Percentiles rank a stretch among this genome's conserved stretches.
Evolutionary conservation across 2,888 invertebrate species (phyloP).

Genomic region (Ennomos erosarius): DNA sequence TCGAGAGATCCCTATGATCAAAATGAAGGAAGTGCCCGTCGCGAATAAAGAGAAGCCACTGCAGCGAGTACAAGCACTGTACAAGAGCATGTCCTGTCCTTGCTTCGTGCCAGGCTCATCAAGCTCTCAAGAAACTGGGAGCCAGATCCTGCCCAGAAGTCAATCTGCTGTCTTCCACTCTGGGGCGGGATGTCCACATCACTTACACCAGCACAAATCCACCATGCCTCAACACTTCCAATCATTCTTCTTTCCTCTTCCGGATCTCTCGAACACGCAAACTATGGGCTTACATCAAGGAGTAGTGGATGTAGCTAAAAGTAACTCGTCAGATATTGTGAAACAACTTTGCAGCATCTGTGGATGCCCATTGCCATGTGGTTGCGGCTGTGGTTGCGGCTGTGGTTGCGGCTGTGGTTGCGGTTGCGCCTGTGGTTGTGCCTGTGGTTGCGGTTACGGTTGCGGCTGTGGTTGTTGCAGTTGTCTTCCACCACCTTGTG

Average conservation of each 20-base stretch:
- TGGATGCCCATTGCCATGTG: conserved; percentile 38
- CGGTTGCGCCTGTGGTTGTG: conserved; percentile 28
- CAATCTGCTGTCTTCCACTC: conserved; percentile 41
- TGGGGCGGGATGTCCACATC: conserved; percentile 12
- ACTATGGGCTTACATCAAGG: neutral
- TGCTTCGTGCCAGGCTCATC: conserved; percentile 32
- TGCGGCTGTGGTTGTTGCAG: conserved; percentile 5
- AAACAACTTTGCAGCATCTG: conserved; percentile 38
- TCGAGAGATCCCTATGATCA: conserved; percentile 44
- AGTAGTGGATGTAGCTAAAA: neutral
- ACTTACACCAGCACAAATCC: conserved; percentile 4
- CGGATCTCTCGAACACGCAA: neutral
- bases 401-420: conserved; percentile 5
- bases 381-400: conserved; percentile 2
- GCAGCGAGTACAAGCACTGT: conserved; percentile 30
- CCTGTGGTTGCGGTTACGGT: conserved; percentile 28
- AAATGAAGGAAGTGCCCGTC: conserved; percentile 40
- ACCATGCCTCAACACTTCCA: conserved; percentile 17
- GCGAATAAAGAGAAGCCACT: conserved; percentile 26
- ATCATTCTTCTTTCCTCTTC: conserved; percentile 26
- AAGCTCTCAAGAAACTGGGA: conserved; percentile 6
- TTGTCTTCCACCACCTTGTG: conserved; percentile 64
- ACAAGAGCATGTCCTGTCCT: conserved; percentile 55
- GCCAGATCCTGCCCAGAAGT: conserved; percentile 34
- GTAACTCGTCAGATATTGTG: neutral